Percentiles rank a stretch among this genome's conserved stretches.
Evolutionary conservation across 92 coral and sea anemone genomes (phyloP).

Genomic region (Desmophyllum pertusum): DNA sequence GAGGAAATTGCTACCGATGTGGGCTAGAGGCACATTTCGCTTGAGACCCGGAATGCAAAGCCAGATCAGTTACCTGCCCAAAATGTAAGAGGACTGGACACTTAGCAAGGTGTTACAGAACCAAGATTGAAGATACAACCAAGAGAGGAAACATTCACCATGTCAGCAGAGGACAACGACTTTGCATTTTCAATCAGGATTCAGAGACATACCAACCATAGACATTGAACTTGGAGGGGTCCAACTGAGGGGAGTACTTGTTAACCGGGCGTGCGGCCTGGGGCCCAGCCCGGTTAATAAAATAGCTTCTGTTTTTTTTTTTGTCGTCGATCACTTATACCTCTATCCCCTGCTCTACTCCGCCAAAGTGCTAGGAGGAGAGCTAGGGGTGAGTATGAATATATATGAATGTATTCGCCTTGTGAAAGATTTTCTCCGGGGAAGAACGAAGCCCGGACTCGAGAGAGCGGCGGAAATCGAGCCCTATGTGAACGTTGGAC

Average conservation of each 20-base stretch:
- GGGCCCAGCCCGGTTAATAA: no score
- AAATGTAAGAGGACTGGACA: neutral
- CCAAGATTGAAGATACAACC: neutral
- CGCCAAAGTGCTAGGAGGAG: no score
- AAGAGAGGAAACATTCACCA: conserved; percentile 28
- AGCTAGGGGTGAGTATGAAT: no score
- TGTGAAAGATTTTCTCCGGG: no score
- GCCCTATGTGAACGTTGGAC: no score
- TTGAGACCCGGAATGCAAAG: conserved; percentile 13
- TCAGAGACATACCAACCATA: conserved; percentile 16
- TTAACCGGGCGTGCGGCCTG: no score
- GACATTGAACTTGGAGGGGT: conserved; percentile 35
- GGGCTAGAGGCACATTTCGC: conserved; percentile 51
- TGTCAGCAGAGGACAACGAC: conserved; percentile 33
- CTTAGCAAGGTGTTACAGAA: neutral
- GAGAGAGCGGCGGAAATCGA: no score
- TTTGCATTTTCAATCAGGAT: conserved; percentile 23
- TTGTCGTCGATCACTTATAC: no score
- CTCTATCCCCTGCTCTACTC: no score
- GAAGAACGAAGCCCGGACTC: no score
- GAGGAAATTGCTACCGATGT: conserved; percentile 41
- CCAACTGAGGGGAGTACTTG: conserved; percentile 25
- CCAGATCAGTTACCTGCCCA: neutral
- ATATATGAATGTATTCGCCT: no score
- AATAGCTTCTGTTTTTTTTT: no score